Evolutionary conservation across 2,797 vertebrate genomes (phyloP).

Genomic region (Galaxias olidus): DNA sequence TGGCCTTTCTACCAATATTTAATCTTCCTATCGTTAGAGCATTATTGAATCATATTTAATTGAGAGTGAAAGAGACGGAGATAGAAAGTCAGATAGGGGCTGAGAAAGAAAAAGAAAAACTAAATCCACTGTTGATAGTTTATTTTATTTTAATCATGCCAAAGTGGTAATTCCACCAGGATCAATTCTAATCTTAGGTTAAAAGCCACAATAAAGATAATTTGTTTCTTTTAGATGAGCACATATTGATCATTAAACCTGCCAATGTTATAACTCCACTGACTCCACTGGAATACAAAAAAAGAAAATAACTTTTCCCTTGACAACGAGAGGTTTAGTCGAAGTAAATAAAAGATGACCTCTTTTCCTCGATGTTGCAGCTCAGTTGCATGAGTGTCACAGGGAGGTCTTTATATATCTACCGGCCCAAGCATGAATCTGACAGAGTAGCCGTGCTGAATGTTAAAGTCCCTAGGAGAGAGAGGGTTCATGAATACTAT

Average conservation of each 20-base stretch:
- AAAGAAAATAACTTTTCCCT: conserved; percentile 15
- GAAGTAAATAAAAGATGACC: conserved; percentile 50
- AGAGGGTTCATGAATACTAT: conserved; percentile 61
- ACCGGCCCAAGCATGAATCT: conserved; percentile 30
- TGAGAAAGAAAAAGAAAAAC: too few relatives aligned
- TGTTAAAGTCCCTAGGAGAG: conserved; percentile 43
- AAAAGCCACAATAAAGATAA: conserved; percentile 53
- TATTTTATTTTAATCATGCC: conserved; percentile 65
- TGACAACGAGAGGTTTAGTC: conserved; percentile 49
- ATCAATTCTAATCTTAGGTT: conserved; percentile 53
- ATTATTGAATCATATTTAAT: conserved; percentile 47
- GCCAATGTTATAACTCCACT: conserved; percentile 29
- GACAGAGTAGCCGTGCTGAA: conserved; percentile 24
- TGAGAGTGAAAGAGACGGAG: conserved; percentile 17
- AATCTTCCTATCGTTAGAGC: conserved; percentile 42
- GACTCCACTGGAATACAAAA: conserved; percentile 10
- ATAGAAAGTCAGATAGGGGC: conserved; percentile 17
- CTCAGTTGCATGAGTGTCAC: conserved; percentile 37
- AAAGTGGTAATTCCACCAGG: conserved; percentile 44
- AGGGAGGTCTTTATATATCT: conserved; percentile 31
- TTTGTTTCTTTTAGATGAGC: conserved; percentile 61
- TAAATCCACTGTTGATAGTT: conserved; percentile 33
- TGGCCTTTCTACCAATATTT: conserved; percentile 43
- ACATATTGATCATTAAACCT: conserved; percentile 38
- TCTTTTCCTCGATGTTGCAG: conserved; percentile 38